Evolutionary conservation across 2,888 invertebrate species (phyloP).

Genomic region (Polyommatus icarus): DNA sequence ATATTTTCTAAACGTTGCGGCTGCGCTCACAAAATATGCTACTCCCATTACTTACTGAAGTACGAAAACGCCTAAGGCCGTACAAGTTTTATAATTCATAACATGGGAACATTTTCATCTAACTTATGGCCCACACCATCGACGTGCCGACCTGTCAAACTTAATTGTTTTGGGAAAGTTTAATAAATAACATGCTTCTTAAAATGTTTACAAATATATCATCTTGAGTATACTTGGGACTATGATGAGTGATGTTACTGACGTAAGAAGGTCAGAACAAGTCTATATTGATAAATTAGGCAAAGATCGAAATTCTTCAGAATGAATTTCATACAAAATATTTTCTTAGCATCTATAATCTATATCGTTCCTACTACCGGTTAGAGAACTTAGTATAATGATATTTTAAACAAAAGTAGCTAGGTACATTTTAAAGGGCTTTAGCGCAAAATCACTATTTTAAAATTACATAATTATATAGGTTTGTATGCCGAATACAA

Average conservation of each 20-base stretch:
- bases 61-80: not conserved
- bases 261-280: not conserved
- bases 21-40: not conserved
- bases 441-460: not conserved
- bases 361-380: no score
- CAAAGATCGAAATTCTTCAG: no score
- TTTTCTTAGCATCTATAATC: no score
- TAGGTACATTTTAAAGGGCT: no score
- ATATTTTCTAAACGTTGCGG: no score
- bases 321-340: no score
- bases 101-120: not conserved
- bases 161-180: constrained; percentile 21
- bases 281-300: no score
- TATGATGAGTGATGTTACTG: not conserved
- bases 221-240: not conserved
- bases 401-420: no score
- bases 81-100: not conserved
- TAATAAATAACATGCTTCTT: not conserved
- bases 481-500: not conserved
- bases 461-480: no score
- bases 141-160: not conserved
- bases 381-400: no score
- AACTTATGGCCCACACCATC: not conserved
- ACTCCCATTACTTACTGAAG: not conserved
- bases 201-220: constrained; percentile 16